Base-by-base conservation (phyloP, 2,888 invertebrate species). In the Loripinus fragilis region DNA sequence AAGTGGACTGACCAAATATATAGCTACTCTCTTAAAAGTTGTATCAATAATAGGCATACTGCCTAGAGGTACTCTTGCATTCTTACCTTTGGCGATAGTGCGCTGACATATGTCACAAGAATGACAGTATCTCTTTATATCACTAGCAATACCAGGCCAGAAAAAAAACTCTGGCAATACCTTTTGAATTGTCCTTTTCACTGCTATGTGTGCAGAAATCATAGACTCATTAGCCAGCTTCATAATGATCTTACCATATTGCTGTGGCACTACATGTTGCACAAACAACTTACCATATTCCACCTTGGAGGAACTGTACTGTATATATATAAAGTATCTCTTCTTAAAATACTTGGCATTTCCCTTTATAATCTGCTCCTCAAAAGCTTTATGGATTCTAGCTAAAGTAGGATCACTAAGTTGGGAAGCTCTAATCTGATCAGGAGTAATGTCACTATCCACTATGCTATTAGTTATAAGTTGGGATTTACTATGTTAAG, bases 211-310 rank as follows among this genome's bases (percentile, higher is more conserved):
- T 0, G 66, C 67, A 15, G 71, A 48, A 55, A 85, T 41, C 15
- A 78, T 71, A 23, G 78, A 73, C 33, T 83, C 83, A 70, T 86
- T 84, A 2, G 86, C 86, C 3, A 82, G 30, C 30, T 42, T 67
- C 70, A 85, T 52, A 15, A 85, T 81, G 2, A 28, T 65, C 3
- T 42, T 35, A 12, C 81, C 30, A 30, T 71, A 75, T 48, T 67
- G 50, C 42, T 70, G 41, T 1, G 83, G 80, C n/a, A 85, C 77
- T 50, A 83, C 78, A n/a, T 78, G 10, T 55, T 80, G 76, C 5
- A 38, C 33, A 28, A 33, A 25, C 55, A 76, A n/a, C n/a, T n/a
- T n/a, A 7, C 71, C 71, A 8, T 78, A 10, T 8, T 67, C 50
- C 1, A 65, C 50, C n/a, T 1, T 48, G 35, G 2, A 64, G 25